phyloP scores from a whole-genome alignment of 2,888 invertebrate species.

The Prosopocoilus inquinatus region DNA sequence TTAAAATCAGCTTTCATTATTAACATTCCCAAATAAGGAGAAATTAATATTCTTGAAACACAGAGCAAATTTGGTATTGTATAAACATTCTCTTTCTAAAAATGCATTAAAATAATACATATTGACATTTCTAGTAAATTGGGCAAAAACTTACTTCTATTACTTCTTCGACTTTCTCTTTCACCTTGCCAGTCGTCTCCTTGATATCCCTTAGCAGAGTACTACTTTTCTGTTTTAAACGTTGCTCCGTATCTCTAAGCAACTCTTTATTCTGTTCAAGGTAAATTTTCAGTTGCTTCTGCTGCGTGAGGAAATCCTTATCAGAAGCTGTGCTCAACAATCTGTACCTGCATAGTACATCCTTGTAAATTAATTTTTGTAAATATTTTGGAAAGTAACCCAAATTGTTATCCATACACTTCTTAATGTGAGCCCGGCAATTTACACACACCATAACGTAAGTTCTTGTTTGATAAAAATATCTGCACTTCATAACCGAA shows the following conservation, averaged over 20 bases:
- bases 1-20: conserved; percentile 80
- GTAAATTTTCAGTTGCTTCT: conserved; percentile 35
- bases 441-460: not conserved
- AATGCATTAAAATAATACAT: conserved; percentile 29
- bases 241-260: conserved; percentile 59
- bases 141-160: conserved; percentile 59
- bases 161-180: conserved; percentile 70
- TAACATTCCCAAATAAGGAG: conserved; percentile 87
- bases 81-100: conserved; percentile 78
- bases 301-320: conserved; percentile 18
- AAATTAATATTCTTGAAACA: conserved; percentile 75
- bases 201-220: conserved; percentile 68
- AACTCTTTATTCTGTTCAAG: conserved; percentile 63
- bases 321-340: conserved; percentile 22
- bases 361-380: conserved; percentile 11
- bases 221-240: conserved; percentile 60
- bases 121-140: not conserved
- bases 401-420: conserved; percentile 6
- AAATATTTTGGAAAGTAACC: conserved; percentile 9
- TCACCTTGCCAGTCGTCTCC: conserved; percentile 69
- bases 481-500: conserved; percentile 8
- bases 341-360: conserved; percentile 2
- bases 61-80: conserved; percentile 94
- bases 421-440: conserved; percentile 4
- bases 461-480: conserved; percentile 7